Percentiles rank a stretch among this genome's conserved stretches.
These are phyloP conservation scores for Chelonoidis abingdonii DNA, from an alignment of 2,113 vertebrate species.

Conservation along the genomic window DNA sequence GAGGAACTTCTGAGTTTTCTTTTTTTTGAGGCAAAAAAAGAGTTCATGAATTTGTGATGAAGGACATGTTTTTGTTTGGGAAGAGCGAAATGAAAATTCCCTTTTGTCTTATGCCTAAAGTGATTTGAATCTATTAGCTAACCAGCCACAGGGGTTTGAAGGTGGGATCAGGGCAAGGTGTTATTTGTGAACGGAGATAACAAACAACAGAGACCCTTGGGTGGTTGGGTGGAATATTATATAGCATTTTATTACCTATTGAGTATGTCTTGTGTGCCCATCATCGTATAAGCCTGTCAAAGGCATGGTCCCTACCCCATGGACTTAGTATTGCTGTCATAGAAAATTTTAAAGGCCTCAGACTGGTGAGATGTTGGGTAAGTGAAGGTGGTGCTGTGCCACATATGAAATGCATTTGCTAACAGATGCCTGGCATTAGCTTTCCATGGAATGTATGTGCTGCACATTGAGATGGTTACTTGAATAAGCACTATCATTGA, in stretches of 20 bases:
- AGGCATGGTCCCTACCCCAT: background rate
- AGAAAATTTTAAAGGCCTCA: background rate
- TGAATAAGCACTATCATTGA: background rate
- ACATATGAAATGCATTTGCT: background rate
- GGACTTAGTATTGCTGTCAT: background rate
- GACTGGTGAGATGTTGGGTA: background rate
- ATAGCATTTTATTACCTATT: background rate
- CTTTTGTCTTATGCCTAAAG: background rate
- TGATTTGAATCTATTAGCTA: background rate
- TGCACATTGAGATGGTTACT: background rate
- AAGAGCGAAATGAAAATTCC: background rate
- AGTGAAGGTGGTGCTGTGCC: background rate
- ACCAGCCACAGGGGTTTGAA: background rate
- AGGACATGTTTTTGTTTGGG: background rate
- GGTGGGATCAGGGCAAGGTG: background rate
- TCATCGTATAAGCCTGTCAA: background rate
- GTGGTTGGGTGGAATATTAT: background rate
- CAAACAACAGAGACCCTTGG: background rate
- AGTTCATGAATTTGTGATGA: background rate
- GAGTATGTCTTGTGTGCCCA: background rate
- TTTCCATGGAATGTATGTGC: background rate
- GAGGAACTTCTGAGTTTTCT: background rate
- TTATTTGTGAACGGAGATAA: background rate
- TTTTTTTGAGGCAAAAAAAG: background rate
- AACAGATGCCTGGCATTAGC: background rate